Base-by-base conservation (phyloP, 1,140 invertebrate genomes). In the Melitaea cinxia region DNA sequence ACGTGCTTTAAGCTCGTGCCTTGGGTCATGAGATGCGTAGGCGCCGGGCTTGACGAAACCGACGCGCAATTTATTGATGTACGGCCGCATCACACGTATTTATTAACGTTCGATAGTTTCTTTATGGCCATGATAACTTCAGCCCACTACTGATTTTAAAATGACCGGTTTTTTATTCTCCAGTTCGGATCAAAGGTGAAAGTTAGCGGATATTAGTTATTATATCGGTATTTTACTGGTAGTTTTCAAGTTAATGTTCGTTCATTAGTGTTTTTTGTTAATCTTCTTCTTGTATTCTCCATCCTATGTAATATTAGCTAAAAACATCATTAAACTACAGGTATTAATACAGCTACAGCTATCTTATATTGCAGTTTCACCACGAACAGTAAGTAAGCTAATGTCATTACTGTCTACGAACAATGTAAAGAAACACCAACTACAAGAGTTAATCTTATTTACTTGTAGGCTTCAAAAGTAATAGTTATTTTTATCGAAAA, bases 81-180 rank as follows among this genome's bases (percentile, higher is more conserved):
- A 81, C 72, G 54, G 68, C 67, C 72, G 62, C 65, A 77, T 82
- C 68, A 77, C 65, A 72, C 69, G 72, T 82, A 82, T 85, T 82
- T 82, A 82, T 85, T 80, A 75, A 68, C 68, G 64, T 72, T 54
- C 65, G 64, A 75, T 77, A 71, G 68, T 66, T 70, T 72, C 69
- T 82, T 78, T 82, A 84, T 72, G 56, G 63, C 54, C 59, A 53
- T 57, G 70, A 75, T 78, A 73, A 68, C 70, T 63, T 63, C 60
- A 37, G 45, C 52, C 63, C 24, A 64, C 70, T 62, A 65, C 35
- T 47, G 62, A 65, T 49, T 61, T 72, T 61, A 57, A 24, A 65
- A 39, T 37, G 21, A 65, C 30, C 28, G 28, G 62, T 57, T 57
- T 37, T 39, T 17, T 39, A 37, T 39, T 35, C 42, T 52, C 49